Evolutionary conservation across 2,113 vertebrate genomes (phyloP).

Genomic region (Urocynchramus pylzowi): DNA sequence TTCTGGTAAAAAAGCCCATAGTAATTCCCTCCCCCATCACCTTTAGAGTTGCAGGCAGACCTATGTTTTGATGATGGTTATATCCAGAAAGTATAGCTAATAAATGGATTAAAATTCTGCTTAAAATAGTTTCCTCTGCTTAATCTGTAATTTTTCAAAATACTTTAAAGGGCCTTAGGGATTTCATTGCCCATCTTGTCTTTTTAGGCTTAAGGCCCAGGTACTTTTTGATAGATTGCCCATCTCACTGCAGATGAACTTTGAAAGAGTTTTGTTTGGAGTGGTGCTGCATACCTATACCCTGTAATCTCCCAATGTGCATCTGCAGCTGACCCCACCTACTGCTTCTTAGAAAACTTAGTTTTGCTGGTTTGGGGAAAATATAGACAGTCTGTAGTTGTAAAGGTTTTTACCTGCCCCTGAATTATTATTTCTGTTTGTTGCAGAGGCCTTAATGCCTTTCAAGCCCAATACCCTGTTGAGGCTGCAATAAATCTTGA

Average conservation of each 20-base stretch:
- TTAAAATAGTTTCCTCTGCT: neutral
- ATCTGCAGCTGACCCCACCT: neutral
- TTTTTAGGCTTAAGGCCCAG: conserved; percentile 30
- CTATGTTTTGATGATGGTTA: neutral
- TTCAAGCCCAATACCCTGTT: neutral
- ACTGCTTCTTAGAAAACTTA: neutral
- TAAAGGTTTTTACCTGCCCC: neutral
- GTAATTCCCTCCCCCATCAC: neutral
- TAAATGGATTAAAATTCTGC: neutral
- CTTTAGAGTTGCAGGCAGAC: neutral
- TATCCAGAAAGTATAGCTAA: neutral
- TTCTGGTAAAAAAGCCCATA: neutral
- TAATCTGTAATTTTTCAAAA: conserved; percentile 30
- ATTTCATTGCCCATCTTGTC: conserved; percentile 25
- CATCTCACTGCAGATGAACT: neutral
- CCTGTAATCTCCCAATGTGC: neutral
- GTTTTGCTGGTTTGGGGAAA: neutral
- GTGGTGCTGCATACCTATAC: neutral
- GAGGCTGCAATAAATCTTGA: neutral
- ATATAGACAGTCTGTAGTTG: neutral
- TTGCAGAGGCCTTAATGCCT: neutral
- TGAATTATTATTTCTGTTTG: neutral
- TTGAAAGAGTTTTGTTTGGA: conserved; percentile 36
- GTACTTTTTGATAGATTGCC: conserved; percentile 2
- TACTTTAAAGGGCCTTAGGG: neutral